These are phyloP conservation scores for Naso thynnoides DNA, from an alignment of 2,797 vertebrate genomes.

Conservation along the genomic window DNA sequence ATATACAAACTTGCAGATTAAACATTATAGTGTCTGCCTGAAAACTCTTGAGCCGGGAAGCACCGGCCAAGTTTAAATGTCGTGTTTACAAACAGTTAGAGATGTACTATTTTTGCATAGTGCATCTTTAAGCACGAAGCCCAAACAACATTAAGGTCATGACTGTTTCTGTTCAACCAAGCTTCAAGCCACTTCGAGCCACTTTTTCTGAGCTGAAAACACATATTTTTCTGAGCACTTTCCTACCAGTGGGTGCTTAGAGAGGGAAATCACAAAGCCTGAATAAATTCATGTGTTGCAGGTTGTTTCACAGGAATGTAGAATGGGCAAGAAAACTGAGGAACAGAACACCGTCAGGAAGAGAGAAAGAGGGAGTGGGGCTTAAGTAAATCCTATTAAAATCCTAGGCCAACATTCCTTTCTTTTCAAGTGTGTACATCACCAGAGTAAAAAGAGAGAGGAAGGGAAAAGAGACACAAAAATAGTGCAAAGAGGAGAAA, in stretches of 20 bases:
- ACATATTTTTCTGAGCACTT: background rate
- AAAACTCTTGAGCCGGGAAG: too few relatives aligned
- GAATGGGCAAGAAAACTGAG: background rate
- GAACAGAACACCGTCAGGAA: background rate
- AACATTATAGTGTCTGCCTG: too few relatives aligned
- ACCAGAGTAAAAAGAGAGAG: background rate
- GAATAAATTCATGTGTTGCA: background rate
- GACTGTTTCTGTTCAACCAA: background rate
- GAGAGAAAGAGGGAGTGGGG: background rate
- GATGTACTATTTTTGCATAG: too few relatives aligned
- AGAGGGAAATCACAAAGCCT: conserved; percentile 9
- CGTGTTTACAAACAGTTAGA: too few relatives aligned
- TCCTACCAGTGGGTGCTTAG: background rate
- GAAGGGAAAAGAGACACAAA: background rate
- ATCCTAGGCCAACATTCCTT: background rate
- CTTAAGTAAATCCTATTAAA: conserved; percentile 19
- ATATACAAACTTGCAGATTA: too few relatives aligned
- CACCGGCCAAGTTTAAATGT: too few relatives aligned
- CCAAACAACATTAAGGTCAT: background rate
- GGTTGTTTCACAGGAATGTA: background rate
- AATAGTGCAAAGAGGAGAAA: background rate
- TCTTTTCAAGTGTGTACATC: conserved; percentile 9
- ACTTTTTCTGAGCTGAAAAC: background rate
- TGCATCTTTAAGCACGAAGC: background rate
- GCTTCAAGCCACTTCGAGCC: background rate